phyloP scores from a whole-genome alignment of 2,113 vertebrate species.

The Muntiacus reevesi region DNA sequence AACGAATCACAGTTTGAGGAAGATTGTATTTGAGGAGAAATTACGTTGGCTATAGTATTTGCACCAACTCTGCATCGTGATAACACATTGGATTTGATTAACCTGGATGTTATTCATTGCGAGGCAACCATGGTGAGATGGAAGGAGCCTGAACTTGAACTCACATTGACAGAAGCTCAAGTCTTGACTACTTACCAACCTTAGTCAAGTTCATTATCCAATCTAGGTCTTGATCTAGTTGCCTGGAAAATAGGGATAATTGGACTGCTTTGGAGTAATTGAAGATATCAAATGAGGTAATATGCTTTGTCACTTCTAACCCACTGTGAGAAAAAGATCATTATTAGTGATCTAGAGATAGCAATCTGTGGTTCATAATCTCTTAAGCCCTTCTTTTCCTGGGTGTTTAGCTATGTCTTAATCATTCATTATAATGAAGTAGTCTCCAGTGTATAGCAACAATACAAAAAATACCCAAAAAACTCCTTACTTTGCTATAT shows the following conservation, averaged over 20 bases:
- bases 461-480: background rate
- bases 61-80: background rate
- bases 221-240: background rate
- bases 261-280: background rate
- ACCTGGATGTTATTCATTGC: background rate
- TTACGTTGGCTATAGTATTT: background rate
- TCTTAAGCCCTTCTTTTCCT: background rate
- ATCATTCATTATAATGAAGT: background rate
- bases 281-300: background rate
- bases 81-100: background rate
- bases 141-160: background rate
- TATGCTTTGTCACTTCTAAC: slow-evolving; percentile 41
- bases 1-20: background rate
- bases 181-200: background rate
- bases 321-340: background rate
- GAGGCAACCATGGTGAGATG: background rate
- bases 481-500: background rate
- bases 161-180: background rate
- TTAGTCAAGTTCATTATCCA: background rate
- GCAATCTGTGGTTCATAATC: background rate
- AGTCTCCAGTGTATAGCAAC: background rate
- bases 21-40: background rate
- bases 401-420: background rate
- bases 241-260: background rate
- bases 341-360: background rate